Evolutionary conservation across 2,797 vertebrate genomes (phyloP), one percentile per base, ranked within the genome.

Genomic region (Sphenodon punctatus): DNA sequence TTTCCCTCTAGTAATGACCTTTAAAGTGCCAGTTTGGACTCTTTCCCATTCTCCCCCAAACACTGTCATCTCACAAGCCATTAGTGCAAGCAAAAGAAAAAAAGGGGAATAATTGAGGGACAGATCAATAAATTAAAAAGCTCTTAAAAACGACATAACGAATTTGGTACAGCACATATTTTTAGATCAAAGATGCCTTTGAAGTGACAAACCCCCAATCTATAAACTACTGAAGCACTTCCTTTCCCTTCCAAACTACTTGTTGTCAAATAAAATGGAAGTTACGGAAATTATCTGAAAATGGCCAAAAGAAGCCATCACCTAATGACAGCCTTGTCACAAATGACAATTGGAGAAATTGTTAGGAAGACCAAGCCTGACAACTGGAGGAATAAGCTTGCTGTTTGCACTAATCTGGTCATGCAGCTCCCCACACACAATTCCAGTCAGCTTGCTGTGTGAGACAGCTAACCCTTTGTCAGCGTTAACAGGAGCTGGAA

Each of bases 151-250:
- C 55, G 93, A 93, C 94, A 94, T 94, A 96, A 95, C 95, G 92
- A 95, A 96, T 96, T 96, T 93, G 94, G 95, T 95, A 95, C 94
- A 95, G 93, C 94, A 95, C 95, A 96, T 96, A 96, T 96, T 96
- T 95, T 94, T 94, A 96, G 93, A 96, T 96, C 94, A 96, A 96
- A 96, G 94, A 92, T 95, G 93, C 88, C 95, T 96, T 96, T 96
- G 95, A 96, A 95, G 96, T 96, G 95, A 93, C 94, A 95, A 94
- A 94, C 91, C 80, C 90, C 90, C 94, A 94, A 95, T 95, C 95
- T 90, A 92, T 93, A 94, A 94, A 95, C 86, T 85, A 88, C 89
- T 73, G 86, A 94, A 94, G 92, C 78, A 90, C 93, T 96, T 96
- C 95, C 95, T 95, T 93, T 96, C 93, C 88, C 84, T 83, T 88